Evolutionary conservation across 2,888 invertebrate species (phyloP), one percentile per base, ranked within the genome.

Genomic region (Girardia tigrina): DNA sequence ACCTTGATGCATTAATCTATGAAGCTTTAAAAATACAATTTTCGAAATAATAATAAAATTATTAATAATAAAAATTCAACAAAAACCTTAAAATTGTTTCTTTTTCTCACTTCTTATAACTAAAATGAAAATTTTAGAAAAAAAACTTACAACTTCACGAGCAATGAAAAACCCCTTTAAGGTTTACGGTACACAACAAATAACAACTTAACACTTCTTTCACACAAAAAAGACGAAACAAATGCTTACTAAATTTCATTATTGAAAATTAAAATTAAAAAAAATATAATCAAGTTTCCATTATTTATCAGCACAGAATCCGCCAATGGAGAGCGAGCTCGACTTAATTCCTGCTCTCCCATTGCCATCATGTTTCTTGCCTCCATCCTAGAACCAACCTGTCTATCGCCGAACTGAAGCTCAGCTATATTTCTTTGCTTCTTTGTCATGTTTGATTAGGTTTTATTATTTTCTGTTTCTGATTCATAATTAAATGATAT

Each of bases 391-490:
- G 56, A 56, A 56, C 56, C 56, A 56, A 56, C 4, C 56, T 56
- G 56, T 56, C 56, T 56, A 56, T 56, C 23, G 23, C 23, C 56
- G 23, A 56, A n/a, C 56, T 56, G 56, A 56, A 56, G 56, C 56
- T 56, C 20, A 56, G 56, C 56, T 56, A 56, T 56, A 56, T 56
- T 56, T 56, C 23, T 56, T 56, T 56, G 56, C 56, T 56, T 56
- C 56, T 56, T 56, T 56, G 56, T 56, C 56, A 56, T 56, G 56
- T 56, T 56, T 56, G 56, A 56, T 56, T 56, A 56, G 56, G n/a
- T 56, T 56, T 56, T 56, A 56, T 56, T 56, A 56, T 56, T 56
- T 56, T 56, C 56, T 56, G 56, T 56, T 56, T n/a, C 56, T 56
- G 56, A 56, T 12, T 56, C n/a, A 56, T 56, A 56, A 56, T 56